These are phyloP conservation scores for Cyclophora punctaria DNA, from an alignment of 2,888 invertebrate species.

Conservation along the genomic window DNA sequence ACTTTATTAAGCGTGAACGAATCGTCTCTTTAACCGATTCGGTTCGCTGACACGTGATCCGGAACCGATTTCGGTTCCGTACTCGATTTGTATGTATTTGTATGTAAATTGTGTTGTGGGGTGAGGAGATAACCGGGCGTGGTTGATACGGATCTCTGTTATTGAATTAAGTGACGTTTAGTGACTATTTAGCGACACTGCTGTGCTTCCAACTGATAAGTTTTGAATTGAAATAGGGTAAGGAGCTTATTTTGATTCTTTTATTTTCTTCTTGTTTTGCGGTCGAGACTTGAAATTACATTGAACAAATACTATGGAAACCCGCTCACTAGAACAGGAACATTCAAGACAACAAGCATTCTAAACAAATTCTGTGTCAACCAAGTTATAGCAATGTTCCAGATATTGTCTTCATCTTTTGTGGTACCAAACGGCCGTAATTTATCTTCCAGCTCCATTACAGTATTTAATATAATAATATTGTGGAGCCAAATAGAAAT, in stretches of 20 bases:
- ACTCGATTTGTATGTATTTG: slow-evolving; percentile 66
- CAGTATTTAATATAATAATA: too few relatives aligned
- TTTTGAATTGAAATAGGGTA: slow-evolving; percentile 16
- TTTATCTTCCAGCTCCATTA: too few relatives aligned
- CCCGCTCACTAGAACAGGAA: too few relatives aligned
- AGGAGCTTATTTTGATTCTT: slow-evolving; percentile 5
- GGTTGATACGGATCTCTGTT: slow-evolving; percentile 60
- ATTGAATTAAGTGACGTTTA: slow-evolving; percentile 68
- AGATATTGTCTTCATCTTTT: too few relatives aligned
- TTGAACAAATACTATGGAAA: too few relatives aligned
- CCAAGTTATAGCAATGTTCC: too few relatives aligned
- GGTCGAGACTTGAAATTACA: too few relatives aligned
- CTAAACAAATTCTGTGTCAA: too few relatives aligned
- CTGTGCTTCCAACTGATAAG: slow-evolving; percentile 18
- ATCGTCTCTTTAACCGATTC: slow-evolving; percentile 73
- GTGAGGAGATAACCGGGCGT: slow-evolving; percentile 64
- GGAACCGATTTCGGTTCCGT: slow-evolving; percentile 68
- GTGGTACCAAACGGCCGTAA: too few relatives aligned
- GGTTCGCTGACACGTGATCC: slow-evolving; percentile 77
- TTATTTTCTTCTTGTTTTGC: background rate
- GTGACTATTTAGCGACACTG: slow-evolving; percentile 35
- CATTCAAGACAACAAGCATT: too few relatives aligned
- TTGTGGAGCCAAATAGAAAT: background rate
- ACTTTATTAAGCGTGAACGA: slow-evolving; percentile 72
- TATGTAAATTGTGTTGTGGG: slow-evolving; percentile 65